Evolutionary conservation across 2,797 vertebrate species (phyloP), one percentile per base, ranked within the genome.

Genomic region (Cossypha heuglini): DNA sequence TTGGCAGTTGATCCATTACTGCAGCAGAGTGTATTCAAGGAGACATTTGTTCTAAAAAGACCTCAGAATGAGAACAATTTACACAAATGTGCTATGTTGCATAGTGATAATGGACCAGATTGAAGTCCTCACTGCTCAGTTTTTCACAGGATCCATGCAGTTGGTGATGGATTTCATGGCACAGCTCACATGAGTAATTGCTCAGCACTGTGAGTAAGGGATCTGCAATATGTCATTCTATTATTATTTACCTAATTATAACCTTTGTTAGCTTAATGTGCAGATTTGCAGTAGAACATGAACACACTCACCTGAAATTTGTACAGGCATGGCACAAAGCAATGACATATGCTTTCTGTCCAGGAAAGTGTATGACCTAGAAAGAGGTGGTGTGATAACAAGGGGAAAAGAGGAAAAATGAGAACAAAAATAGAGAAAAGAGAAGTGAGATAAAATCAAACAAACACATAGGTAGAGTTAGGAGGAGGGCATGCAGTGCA

Each of bases 211-310:
- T 95, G 91, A 95, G 69, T 88, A 95, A 94, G 69, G 28, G 40
- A 78, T 51, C 55, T 86, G 59, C 73, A 94, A 88, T 86, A 86
- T 90, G 66, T 61, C 54, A 73, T 85, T 68, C 54, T 81, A n/a
- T 78, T 91, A 74, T 86, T 91, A 58, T 90, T 92, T 75, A 9
- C 66, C 75, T 91, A 83, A 78, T 89, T 77, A 81, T 78, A 94
- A 66, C 49, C 15, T 61, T 38, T 52, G 14, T 38, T 84, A 66
- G 43, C 5, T 17, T 55, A 52, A 80, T 78, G 29, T 43, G 51
- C 58, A 69, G 33, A 75, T 68, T 72, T 67, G 20, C 33, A 42
- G 43, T 14, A 68, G 54, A 80, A 84, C 17, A 38, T n/a, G 66
- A 74, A 54, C 28, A 55, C 13, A 7, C 11, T 81, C 35, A 86